These are phyloP conservation scores for Mirounga angustirostris DNA, from an alignment of 2,113 vertebrate genomes.

Conservation along the genomic window DNA sequence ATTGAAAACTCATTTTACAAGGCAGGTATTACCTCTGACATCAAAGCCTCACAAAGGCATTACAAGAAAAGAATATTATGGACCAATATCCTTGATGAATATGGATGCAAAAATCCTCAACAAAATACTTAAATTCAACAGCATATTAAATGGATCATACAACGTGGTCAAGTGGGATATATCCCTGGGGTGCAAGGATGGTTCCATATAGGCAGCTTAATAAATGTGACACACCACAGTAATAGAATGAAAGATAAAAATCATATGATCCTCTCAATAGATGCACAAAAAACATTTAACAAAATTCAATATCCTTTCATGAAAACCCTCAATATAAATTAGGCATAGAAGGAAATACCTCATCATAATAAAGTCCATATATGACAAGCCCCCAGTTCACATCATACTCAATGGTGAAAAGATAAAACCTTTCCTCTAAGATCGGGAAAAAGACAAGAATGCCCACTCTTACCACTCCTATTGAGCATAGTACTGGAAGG, in stretches of 20 bases:
- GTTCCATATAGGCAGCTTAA: neutral
- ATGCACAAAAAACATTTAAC: neutral
- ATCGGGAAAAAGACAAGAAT: neutral
- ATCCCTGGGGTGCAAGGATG: neutral
- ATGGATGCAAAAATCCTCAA: neutral
- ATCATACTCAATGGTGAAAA: neutral
- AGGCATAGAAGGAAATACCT: neutral
- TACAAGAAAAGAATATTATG: neutral
- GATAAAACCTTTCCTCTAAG: neutral
- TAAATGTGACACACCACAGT: neutral
- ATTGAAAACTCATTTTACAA: neutral
- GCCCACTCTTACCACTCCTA: neutral
- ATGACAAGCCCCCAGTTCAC: neutral
- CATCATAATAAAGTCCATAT: neutral
- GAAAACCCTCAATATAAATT: neutral
- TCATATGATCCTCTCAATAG: neutral
- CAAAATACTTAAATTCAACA: conserved; percentile 10
- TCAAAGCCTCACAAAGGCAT: neutral
- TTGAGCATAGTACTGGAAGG: neutral
- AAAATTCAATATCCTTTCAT: neutral
- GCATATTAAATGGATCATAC: neutral
- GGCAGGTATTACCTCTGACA: neutral
- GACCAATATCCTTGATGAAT: neutral
- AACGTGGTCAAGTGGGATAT: neutral
- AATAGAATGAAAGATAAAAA: neutral